A percentile compares a stretch with the other conserved stretches of the same genome.
These are phyloP conservation scores for Botrylloides violaceus DNA, from an alignment of 23 tunicate genomes.

Conservation along the genomic window DNA sequence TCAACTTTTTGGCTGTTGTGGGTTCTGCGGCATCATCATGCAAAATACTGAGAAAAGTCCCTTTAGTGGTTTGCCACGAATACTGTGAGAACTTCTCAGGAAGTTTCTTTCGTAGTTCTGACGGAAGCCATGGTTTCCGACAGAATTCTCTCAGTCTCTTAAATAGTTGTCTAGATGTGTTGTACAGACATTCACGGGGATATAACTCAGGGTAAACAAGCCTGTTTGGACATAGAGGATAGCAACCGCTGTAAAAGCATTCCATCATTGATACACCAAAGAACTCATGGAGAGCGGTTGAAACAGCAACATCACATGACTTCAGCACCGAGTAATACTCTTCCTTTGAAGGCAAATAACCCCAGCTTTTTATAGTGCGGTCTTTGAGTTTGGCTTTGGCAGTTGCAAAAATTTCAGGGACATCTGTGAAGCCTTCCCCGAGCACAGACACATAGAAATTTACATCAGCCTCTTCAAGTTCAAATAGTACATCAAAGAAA, in stretches of 20 bases:
- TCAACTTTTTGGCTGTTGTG: too few relatives aligned
- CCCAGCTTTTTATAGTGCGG: slow-evolving; percentile 58
- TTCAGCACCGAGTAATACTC: slow-evolving; percentile 29
- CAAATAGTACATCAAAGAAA: slow-evolving; percentile 49
- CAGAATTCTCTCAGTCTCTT: slow-evolving; percentile 54
- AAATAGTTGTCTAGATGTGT: slow-evolving; percentile 56
- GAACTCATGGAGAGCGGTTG: slow-evolving; percentile 89
- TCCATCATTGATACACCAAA: slow-evolving; percentile 93
- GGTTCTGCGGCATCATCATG: too few relatives aligned
- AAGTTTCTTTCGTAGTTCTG: slow-evolving; percentile 7
- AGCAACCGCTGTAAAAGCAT: slow-evolving; percentile 56
- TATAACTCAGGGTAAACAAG: slow-evolving; percentile 82
- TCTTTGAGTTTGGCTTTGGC: slow-evolving; percentile 42
- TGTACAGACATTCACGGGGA: slow-evolving; percentile 65
- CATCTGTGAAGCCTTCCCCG: slow-evolving; percentile 57
- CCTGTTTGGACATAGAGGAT: slow-evolving; percentile 78
- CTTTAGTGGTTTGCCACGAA: neutral
- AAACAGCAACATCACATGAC: slow-evolving; percentile 64
- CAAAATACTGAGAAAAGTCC: neutral
- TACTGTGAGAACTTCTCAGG: neutral
- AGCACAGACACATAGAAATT: slow-evolving; percentile 61
- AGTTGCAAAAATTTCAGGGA: slow-evolving; percentile 50
- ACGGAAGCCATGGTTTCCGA: slow-evolving; percentile 21
- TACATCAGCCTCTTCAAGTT: slow-evolving; percentile 41
- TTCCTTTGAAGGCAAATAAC: slow-evolving; percentile 33